These are phyloP conservation scores for Asobara japonica DNA, from an alignment of 1,140 invertebrate species.

Conservation along the genomic window DNA sequence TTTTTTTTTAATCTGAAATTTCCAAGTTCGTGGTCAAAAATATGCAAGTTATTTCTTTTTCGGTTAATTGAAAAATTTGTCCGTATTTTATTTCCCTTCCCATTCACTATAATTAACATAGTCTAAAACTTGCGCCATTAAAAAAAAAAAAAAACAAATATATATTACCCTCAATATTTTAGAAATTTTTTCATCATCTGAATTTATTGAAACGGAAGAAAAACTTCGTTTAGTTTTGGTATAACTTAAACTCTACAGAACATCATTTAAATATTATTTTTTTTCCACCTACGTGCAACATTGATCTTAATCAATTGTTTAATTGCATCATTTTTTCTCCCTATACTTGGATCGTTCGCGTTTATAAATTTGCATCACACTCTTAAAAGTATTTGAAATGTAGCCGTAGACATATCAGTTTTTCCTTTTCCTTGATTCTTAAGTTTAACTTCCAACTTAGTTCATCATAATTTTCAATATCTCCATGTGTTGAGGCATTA, in stretches of 20 bases:
- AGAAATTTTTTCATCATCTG: not conserved
- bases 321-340: not conserved
- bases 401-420: not conserved
- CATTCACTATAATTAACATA: too few relatives aligned
- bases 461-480: not conserved
- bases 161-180: not conserved
- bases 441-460: not conserved
- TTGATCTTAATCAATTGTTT: not conserved
- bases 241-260: not conserved
- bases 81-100: too few relatives aligned
- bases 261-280: not conserved
- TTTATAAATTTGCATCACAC: not conserved
- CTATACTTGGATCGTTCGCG: not conserved
- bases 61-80: too few relatives aligned
- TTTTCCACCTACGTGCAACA: not conserved
- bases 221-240: not conserved
- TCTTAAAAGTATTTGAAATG: not conserved
- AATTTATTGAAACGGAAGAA: not conserved
- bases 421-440: not conserved
- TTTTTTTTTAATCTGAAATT: too few relatives aligned
- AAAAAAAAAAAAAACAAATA: too few relatives aligned
- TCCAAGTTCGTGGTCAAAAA: too few relatives aligned
- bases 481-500: conserved; percentile 19
- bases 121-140: too few relatives aligned
- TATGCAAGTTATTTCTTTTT: too few relatives aligned